Conservation (phyloP, 2,888 invertebrate genomes). For the Reticulitermes lucifugus region DNA sequence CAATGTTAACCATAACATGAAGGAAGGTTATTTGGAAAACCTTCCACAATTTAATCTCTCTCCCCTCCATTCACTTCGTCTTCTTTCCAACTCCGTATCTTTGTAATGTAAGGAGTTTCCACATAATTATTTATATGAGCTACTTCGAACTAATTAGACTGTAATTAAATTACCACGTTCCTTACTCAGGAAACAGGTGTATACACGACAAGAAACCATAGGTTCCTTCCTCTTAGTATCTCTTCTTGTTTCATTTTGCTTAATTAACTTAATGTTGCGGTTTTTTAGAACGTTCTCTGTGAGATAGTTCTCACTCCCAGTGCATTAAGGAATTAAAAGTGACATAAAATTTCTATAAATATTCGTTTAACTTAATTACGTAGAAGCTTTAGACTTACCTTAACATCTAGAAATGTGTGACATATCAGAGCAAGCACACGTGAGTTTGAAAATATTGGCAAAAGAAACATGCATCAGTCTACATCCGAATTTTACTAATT, state of each 20-base stretch:
- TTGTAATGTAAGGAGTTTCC: neutral
- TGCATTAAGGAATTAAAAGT: neutral
- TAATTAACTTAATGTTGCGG: neutral
- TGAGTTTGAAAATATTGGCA: too few species aligned
- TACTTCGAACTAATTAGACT: neutral
- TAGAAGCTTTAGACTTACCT: too few species aligned
- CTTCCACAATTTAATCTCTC: too few species aligned
- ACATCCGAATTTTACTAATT: too few species aligned
- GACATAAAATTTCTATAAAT: neutral
- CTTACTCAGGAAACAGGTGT: neutral
- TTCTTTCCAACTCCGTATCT: too few species aligned
- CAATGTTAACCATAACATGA: too few species aligned
- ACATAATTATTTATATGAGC: constrained; percentile 2
- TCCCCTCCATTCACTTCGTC: too few species aligned
- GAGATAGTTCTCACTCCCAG: neutral
- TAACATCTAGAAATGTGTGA: too few species aligned
- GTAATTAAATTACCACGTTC: neutral
- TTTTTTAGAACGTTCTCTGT: neutral
- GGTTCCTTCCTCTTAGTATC: too few species aligned
- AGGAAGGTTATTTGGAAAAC: too few species aligned
- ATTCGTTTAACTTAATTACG: neutral
- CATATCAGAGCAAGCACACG: too few species aligned
- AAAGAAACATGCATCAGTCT: too few species aligned
- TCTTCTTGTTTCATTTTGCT: neutral
- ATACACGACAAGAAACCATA: neutral